These are phyloP conservation scores for Hippolais icterina DNA, from an alignment of 2,113 vertebrate species.

Conservation along the genomic window DNA sequence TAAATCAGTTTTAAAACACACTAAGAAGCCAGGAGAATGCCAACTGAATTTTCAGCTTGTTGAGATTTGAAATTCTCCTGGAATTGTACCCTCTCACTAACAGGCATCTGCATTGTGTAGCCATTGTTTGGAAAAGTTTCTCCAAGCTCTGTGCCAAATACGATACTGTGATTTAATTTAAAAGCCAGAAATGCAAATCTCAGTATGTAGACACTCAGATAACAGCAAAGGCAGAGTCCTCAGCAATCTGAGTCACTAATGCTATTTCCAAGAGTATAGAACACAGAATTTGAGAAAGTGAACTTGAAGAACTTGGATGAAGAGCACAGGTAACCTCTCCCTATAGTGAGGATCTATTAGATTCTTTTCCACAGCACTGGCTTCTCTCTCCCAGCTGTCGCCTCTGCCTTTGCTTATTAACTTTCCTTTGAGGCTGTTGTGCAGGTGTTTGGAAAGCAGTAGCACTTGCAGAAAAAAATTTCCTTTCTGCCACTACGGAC, in stretches of 20 bases:
- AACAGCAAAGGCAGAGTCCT: neutral
- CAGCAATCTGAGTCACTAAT: neutral
- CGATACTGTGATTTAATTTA: neutral
- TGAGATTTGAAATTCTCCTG: neutral
- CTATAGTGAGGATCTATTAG: neutral
- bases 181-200: neutral
- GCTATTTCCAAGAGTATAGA: neutral
- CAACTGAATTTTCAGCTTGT: neutral
- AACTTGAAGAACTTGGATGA: neutral
- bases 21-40: neutral
- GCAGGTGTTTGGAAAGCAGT: neutral
- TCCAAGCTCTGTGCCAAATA: neutral
- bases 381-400: neutral
- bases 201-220: neutral
- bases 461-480: neutral
- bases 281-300: neutral
- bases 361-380: neutral
- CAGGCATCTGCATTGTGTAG: neutral
- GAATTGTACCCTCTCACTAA: neutral
- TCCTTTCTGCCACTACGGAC: neutral
- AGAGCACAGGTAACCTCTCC: neutral
- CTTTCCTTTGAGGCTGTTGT: neutral
- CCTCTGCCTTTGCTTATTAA: neutral
- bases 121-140: neutral
- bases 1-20: neutral